Percentiles rank a stretch among this genome's conserved stretches.
Conservation (phyloP, 1,140 invertebrate species). For the Polypedilum pembai region DNA sequence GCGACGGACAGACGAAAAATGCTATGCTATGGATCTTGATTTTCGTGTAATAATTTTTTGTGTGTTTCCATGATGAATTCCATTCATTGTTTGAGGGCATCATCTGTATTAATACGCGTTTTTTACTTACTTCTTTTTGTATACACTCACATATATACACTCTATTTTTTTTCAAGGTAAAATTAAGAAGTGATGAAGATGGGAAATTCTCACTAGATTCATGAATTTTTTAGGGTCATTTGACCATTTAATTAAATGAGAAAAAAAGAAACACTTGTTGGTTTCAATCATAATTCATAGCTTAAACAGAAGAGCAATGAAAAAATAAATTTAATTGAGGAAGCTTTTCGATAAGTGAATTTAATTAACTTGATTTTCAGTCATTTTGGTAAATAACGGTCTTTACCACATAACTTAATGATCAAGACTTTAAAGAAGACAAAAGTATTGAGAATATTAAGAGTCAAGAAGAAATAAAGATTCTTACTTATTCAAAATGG, state of each 20-base stretch:
- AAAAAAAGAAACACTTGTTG: background rate
- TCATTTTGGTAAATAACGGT: too few species aligned
- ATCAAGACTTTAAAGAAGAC: too few species aligned
- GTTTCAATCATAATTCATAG: background rate
- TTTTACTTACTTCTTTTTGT: too few species aligned
- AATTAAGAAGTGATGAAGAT: too few species aligned
- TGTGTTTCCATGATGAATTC: conserved; percentile 3
- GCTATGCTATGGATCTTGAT: background rate
- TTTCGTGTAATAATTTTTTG: conserved; percentile 24
- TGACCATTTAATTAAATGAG: conserved; percentile 18
- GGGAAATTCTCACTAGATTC: background rate
- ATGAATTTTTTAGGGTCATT: conserved; percentile 1
- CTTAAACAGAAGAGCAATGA: background rate
- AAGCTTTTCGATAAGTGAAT: too few species aligned
- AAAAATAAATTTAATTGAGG: background rate
- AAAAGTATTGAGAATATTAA: too few species aligned
- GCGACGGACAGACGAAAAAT: background rate
- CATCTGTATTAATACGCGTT: background rate
- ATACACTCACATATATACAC: too few species aligned
- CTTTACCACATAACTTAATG: too few species aligned
- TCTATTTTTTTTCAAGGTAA: background rate
- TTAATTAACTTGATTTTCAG: too few species aligned
- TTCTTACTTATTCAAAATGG: too few species aligned
- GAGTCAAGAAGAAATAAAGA: too few species aligned
- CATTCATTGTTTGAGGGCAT: conserved; percentile 23